phyloP scores from a whole-genome alignment of 2,797 vertebrate species.

The Diceros bicornis region DNA sequence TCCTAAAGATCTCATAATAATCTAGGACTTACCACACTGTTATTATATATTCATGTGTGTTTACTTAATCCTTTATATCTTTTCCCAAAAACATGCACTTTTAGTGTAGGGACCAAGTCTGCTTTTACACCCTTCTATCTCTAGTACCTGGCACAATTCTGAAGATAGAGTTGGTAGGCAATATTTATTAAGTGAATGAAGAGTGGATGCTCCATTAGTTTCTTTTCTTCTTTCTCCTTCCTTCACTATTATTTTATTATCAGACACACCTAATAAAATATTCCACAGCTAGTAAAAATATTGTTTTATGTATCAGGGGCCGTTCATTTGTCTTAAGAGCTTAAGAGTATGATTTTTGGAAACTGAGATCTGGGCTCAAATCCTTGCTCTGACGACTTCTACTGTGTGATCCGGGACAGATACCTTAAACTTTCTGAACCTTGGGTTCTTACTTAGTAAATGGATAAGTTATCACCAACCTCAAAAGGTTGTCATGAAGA shows the following conservation, averaged over 20 bases:
- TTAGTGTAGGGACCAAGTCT: not conserved
- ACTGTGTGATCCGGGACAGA: not conserved
- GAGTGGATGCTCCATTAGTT: not conserved
- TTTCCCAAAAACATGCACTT: not conserved
- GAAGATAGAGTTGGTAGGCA: not conserved
- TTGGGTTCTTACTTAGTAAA: slow-evolving; percentile 35
- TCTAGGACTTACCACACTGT: not conserved
- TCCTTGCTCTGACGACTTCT: slow-evolving; percentile 38
- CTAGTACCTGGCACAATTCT: not conserved
- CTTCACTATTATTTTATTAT: not conserved
- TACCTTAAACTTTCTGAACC: slow-evolving; percentile 49
- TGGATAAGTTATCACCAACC: slow-evolving; percentile 30
- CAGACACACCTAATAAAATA: not conserved
- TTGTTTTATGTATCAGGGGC: not conserved
- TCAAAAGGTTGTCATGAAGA: slow-evolving; percentile 25
- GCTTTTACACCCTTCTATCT: not conserved
- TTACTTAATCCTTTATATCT: not conserved
- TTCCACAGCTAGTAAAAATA: slow-evolving; percentile 36
- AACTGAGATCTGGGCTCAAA: slow-evolving; percentile 32
- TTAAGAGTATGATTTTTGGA: slow-evolving; percentile 25
- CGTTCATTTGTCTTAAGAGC: slow-evolving; percentile 17
- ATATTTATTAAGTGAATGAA: slow-evolving; percentile 17
- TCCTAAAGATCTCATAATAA: not conserved
- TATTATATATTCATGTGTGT: not conserved
- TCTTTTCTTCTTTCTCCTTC: slow-evolving; percentile 39